Conservation (phyloP, 2,888 invertebrate species). For the Rambutsinella grinnellia region DNA sequence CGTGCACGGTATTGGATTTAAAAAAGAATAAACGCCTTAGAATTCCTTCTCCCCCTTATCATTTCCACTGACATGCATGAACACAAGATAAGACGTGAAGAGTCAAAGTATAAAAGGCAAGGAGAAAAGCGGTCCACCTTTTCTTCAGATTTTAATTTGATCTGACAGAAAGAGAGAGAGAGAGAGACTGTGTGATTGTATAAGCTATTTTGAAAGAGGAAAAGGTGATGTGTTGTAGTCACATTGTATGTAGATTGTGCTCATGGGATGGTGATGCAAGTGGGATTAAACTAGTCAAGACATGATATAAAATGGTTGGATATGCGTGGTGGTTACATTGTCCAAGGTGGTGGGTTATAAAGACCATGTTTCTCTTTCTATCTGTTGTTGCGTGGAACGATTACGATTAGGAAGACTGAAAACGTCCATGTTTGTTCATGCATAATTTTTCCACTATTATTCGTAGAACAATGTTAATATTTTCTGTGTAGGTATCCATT, state of each 20-base stretch:
- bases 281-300: not conserved
- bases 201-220: no score
- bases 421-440: conserved; percentile 46
- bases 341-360: not conserved
- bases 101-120: not conserved
- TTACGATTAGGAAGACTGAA: not conserved
- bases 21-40: no score
- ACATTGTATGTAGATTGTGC: conserved; percentile 9
- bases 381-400: not conserved
- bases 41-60: no score
- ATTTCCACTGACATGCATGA: not conserved
- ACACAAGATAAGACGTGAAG: not conserved
- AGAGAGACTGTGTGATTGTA: not conserved
- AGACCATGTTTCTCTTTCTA: not conserved
- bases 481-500: not conserved
- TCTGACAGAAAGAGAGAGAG: conserved; percentile 50
- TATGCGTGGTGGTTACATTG: conserved; percentile 17
- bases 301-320: conserved; percentile 15
- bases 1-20: no score
- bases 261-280: conserved; percentile 10
- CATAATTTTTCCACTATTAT: conserved; percentile 18
- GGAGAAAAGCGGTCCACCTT: conserved; percentile 33
- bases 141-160: conserved; percentile 42
- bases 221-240: not conserved
- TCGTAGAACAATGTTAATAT: conserved; percentile 24